phyloP scores from a whole-genome alignment of 2,888 invertebrate species.

The Hypomecis punctinalis region DNA sequence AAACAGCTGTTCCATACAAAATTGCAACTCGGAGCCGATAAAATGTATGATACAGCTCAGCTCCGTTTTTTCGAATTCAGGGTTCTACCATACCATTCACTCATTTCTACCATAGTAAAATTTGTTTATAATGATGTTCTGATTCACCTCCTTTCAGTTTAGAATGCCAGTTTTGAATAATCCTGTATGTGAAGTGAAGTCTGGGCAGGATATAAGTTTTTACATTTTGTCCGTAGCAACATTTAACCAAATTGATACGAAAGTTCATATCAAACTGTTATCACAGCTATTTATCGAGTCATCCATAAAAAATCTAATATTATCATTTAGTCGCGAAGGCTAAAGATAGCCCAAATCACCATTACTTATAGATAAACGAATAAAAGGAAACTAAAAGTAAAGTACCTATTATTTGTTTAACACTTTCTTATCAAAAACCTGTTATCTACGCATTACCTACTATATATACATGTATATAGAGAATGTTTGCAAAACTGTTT shows the following conservation, averaged over 20 bases:
- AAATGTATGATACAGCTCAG: too few species aligned
- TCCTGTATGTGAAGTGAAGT: too few species aligned
- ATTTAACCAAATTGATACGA: neutral
- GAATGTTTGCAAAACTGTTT: neutral
- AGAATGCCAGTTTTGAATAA: too few species aligned
- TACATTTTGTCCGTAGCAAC: neutral
- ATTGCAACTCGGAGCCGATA: too few species aligned
- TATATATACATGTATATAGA: too few species aligned
- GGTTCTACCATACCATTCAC: too few species aligned
- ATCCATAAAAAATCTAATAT: slow-evolving; percentile 38
- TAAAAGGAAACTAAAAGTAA: slow-evolving; percentile 36
- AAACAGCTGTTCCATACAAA: too few species aligned
- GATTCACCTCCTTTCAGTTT: too few species aligned
- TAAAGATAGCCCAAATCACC: slow-evolving; percentile 37
- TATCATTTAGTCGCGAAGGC: slow-evolving; percentile 39
- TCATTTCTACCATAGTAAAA: too few species aligned
- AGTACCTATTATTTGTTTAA: slow-evolving; percentile 32
- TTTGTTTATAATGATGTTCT: too few species aligned
- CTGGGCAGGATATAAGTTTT: neutral
- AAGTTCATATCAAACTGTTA: slow-evolving; percentile 5
- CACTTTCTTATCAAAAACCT: slow-evolving; percentile 44
- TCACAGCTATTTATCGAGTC: slow-evolving; percentile 20
- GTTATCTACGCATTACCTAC: slow-evolving; percentile 32
- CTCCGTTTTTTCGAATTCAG: too few species aligned
- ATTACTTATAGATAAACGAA: slow-evolving; percentile 28